Conservation (phyloP, 1,140 invertebrate species). For the Monochamus saltuarius region DNA sequence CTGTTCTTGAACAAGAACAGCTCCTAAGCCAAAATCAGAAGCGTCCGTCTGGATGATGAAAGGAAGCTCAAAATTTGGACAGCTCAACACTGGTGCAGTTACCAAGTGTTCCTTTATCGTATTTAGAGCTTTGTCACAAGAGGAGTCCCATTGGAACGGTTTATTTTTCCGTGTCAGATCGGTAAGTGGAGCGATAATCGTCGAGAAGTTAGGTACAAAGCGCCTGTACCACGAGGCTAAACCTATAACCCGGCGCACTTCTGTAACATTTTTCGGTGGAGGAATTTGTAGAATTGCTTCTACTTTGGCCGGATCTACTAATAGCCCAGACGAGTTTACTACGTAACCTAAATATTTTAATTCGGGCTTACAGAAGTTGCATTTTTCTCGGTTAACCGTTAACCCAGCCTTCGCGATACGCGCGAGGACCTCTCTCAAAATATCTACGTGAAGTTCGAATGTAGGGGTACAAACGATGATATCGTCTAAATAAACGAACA, state of each 20-base stretch:
- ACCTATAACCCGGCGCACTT: slow-evolving; percentile 7
- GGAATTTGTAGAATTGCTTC: too few species aligned
- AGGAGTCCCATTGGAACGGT: slow-evolving; percentile 20
- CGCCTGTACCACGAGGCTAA: slow-evolving; percentile 16
- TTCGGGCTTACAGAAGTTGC: too few species aligned
- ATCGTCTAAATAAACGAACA: too few species aligned
- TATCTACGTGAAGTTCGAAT: too few species aligned
- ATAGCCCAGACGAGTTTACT: too few species aligned
- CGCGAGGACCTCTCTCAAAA: too few species aligned
- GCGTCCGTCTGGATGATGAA: slow-evolving; percentile 38
- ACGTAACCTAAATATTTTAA: slow-evolving; percentile 33
- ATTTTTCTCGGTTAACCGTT: too few species aligned
- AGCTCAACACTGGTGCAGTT: slow-evolving; percentile 43
- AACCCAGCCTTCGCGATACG: too few species aligned
- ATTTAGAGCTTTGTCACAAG: not conserved
- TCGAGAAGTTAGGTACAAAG: slow-evolving; percentile 12
- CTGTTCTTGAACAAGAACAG: slow-evolving; percentile 22
- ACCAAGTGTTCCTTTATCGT: slow-evolving; percentile 7
- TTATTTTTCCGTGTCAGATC: slow-evolving; percentile 32
- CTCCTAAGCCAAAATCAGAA: slow-evolving; percentile 18
- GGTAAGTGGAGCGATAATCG: slow-evolving; percentile 24
- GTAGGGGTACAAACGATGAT: too few species aligned
- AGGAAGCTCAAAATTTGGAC: slow-evolving; percentile 35
- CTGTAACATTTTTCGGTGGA: not conserved
- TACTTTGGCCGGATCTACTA: too few species aligned